Evolutionary conservation across 1,140 invertebrate species (phyloP).

Genomic region (Saccostrea cuccullata): DNA sequence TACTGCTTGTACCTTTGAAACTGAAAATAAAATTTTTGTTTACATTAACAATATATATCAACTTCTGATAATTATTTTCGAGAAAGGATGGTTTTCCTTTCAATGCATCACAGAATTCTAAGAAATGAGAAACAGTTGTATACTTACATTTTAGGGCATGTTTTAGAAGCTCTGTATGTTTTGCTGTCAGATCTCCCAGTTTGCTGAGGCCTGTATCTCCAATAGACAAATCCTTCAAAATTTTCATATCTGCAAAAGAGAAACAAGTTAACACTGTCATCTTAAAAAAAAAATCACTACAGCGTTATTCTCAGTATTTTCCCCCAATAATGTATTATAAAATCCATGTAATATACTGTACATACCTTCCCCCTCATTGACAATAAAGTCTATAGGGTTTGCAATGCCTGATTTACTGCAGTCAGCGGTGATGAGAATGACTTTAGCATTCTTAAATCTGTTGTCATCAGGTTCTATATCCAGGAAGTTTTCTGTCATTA

Average conservation of each 20-base stretch:
- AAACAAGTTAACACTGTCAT: background rate
- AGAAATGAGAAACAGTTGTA: too few species aligned
- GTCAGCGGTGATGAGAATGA: constrained; percentile 69
- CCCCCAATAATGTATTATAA: too few species aligned
- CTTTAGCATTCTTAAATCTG: constrained; percentile 66
- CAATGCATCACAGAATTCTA: background rate
- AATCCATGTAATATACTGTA: background rate
- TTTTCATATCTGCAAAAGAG: constrained; percentile 64
- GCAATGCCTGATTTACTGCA: constrained; percentile 73
- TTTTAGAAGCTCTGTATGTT: constrained; percentile 63
- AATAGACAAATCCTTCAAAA: constrained; percentile 66
- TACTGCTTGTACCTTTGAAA: constrained; percentile 70
- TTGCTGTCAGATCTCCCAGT: constrained; percentile 57
- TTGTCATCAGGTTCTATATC: constrained; percentile 67
- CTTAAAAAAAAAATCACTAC: background rate
- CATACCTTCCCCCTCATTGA: constrained; percentile 76
- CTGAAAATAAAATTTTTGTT: constrained; percentile 56
- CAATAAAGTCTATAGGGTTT: constrained; percentile 73
- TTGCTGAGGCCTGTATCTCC: constrained; percentile 57
- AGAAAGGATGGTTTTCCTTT: background rate
- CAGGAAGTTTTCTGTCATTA: constrained; percentile 64
- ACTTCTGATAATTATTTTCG: too few species aligned
- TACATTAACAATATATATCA: background rate
- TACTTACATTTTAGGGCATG: constrained; percentile 70
- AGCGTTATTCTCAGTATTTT: too few species aligned